Evolutionary conservation across 2,888 invertebrate genomes (phyloP), one percentile per base, ranked within the genome.

Genomic region (Drosophila bunnanda): DNA sequence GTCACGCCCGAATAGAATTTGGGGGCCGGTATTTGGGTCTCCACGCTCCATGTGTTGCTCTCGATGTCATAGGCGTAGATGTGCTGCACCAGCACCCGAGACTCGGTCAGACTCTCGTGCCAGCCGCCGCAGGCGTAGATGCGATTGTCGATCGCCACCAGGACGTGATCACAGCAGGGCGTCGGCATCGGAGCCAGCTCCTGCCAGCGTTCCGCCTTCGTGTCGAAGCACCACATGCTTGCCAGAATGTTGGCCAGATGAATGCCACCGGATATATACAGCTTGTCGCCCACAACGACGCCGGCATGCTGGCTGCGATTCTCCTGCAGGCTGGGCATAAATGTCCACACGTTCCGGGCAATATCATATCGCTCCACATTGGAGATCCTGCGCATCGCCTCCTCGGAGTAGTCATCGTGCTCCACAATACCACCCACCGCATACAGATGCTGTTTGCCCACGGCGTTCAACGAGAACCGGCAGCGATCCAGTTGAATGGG

Each of bases 1-100:
- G 95, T 94, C 55, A 95, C 94, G 3, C 95, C 95, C 0, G 95
- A 94, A 83, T 95, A 95, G 86, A 95, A 95, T 56, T 95, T 93
- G 2, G 95, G 95, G 0, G 94, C 94, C 3, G 95, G 95, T 57
- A 95, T 93, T 55, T 92, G 92, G 0, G 95, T 94, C 44, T 95
- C 93, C 20, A 93, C 93, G 66, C 93, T 92, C 96, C 96, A 96
- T 3, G 92, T 88, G 79, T 95, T 94, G 9, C 92, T 92, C 12
- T 92, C 89, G 0, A 94, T 93, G 85, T 95, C 94, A 84, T 95
- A 96, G 10, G 93, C 93, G 87, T 96, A 95, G 50, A 96, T 94
- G 0, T 94, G 94, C 75, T 94, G 93, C 0, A 94, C 94, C 15
- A 95, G 92, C 0, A 94, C 92, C 53, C 95, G 90, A 4, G 89